Evolutionary conservation across 2,888 invertebrate genomes (phyloP), one percentile per base, ranked within the genome.

Genomic region (Pristionchus arcanus): DNA sequence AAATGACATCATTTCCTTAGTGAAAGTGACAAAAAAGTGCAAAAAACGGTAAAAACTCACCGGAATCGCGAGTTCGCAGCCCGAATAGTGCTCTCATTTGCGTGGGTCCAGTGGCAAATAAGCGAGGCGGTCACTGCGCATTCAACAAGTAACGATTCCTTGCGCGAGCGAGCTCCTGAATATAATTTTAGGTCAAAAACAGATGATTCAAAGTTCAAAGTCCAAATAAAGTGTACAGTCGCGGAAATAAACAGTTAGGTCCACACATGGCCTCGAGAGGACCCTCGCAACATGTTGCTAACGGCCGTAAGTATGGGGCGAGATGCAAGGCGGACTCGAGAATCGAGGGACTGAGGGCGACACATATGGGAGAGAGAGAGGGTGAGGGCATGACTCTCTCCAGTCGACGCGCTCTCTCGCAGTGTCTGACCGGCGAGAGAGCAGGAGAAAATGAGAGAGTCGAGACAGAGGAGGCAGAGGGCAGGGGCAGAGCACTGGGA

Each of bases 1-100:
- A 2, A 9, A 11, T 74, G 37, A 77, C 74, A 49, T 81, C 81
- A 81, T 81, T 81, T 53, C 81, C 42, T n/a, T 74, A 34, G 42
- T 49, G 13, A 68, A 68, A 28, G 13, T 16, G 21, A 16, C 16
- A 5, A 34, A 71, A 71, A 71, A 34, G 34, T 3, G 25, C 1
- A 21, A 77, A 77, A 77, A 77, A 19, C 25, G 25, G 0, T 9
- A 25, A 13, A 21, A 55, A 85, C 31, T 59, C 19, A 59, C 84
- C 84, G 3, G 84, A 59, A 59, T 85, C 59, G n/a, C 84, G 84
- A 85, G 84, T 85, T 31, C 84, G 55, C 15, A 85, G 84, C 59
- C 84, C 84, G 84, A 85, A 85, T 19, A 85, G 59, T 21, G 84
- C 84, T 49, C 59, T 85, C 84, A 85, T 85, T 59, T 85, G 84